Evolutionary conservation across 2,888 invertebrate genomes (phyloP), one percentile per base, ranked within the genome.

Genomic region (Lysandra bellargus): DNA sequence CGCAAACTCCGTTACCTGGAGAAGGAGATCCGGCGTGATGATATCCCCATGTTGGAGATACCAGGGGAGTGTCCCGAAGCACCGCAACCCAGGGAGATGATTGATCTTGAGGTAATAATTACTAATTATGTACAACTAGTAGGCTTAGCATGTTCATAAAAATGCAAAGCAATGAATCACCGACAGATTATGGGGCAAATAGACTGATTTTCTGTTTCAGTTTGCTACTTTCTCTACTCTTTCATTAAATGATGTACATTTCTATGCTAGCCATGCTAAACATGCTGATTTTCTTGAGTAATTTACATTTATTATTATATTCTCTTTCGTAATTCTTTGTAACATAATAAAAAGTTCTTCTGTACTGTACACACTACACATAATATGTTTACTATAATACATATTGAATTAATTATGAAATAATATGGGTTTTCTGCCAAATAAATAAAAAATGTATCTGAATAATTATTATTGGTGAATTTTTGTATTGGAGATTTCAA

Each of bases 81-180:
- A n/a, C 99, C 99, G 0, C 98, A 99, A 87, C 99, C 99, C 0
- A 96, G 99, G 83, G 99, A 99, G 95, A 99, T 99, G 99, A 98
- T 99, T 84, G 99, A 99, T 92, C 95, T 99, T 82, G 99, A 99
- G 96, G 98, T 98, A 88, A 88, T 1, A 57, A 57, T 17, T 17
- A 57, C 57, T 57, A 4, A 57, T 17, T 57, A 1, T 23, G 23
- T 23, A 23, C 23, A 23, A 23, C 23, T 17, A 12, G 12, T 14
- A 53, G 53, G 53, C 53, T 53, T 53, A 53, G 53, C 53, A 53
- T 53, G 53, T 53, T 14, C 53, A 53, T 53, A 53, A 14, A 12
- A 53, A 53, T 14, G 14, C 53, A 53, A 53, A 53, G 12, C 3
- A 53, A 53, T 53, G 53, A 53, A 53, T 5, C 4, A 53, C 14